These are phyloP conservation scores for Papilio glaucus DNA, from an alignment of 1,140 invertebrate species.

Conservation along the genomic window DNA sequence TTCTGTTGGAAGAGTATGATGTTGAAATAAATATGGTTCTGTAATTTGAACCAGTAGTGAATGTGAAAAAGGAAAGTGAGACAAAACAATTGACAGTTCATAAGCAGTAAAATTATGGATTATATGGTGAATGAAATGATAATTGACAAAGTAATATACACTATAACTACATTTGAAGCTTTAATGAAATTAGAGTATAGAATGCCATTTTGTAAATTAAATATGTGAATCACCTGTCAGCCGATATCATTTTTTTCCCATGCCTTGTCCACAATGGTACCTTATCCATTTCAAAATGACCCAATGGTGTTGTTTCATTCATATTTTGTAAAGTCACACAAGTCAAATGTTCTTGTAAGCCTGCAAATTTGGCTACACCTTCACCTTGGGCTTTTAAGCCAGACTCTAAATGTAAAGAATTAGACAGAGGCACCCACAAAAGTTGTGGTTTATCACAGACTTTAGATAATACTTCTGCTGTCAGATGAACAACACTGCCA, in stretches of 20 bases:
- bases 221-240: constrained; percentile 71
- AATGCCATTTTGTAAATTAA: constrained; percentile 22
- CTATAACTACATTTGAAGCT: too few relatives aligned
- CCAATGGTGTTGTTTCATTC: constrained; percentile 76
- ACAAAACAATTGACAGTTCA: too few relatives aligned
- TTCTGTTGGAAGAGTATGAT: too few relatives aligned
- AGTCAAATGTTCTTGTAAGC: constrained; percentile 57
- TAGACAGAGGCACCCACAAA: constrained; percentile 71
- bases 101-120: too few relatives aligned
- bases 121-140: too few relatives aligned
- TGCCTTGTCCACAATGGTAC: constrained; percentile 89
- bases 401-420: constrained; percentile 63
- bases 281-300: constrained; percentile 87
- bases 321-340: constrained; percentile 68
- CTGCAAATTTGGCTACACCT: constrained; percentile 70
- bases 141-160: too few relatives aligned
- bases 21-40: too few relatives aligned
- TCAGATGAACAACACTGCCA: constrained; percentile 73
- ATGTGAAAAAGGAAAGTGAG: too few relatives aligned
- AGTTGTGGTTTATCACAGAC: constrained; percentile 64
- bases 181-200: constrained; percentile 3
- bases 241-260: constrained; percentile 87
- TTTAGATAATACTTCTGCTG: constrained; percentile 67
- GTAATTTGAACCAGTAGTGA: too few relatives aligned
- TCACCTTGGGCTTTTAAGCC: constrained; percentile 67